Evolutionary conservation across 1,140 invertebrate genomes (phyloP).

Genomic region (Atta colombica): DNA sequence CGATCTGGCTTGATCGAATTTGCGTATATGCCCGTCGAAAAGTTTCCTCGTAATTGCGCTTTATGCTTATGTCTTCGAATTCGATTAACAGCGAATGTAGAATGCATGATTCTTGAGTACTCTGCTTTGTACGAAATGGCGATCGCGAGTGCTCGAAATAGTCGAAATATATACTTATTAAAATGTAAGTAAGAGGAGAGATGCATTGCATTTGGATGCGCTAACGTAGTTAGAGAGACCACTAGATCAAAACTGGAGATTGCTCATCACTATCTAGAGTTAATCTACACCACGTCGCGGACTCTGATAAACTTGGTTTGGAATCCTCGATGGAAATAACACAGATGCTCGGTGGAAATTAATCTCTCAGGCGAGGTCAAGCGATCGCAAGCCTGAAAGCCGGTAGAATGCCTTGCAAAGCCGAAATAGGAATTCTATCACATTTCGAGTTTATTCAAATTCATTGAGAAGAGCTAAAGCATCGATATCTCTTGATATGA

Average conservation of each 20-base stretch:
- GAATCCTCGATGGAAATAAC: slow-evolving; percentile 55
- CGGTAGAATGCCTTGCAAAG: slow-evolving; percentile 29
- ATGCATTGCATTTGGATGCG: not conserved
- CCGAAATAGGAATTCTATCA: slow-evolving; percentile 44
- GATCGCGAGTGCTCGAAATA: not conserved
- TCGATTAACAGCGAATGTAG: slow-evolving; percentile 27
- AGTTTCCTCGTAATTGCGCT: slow-evolving; percentile 47
- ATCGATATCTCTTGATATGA: slow-evolving; percentile 7
- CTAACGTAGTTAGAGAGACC: slow-evolving; percentile 39
- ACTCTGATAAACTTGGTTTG: slow-evolving; percentile 54
- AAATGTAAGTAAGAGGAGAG: not conserved
- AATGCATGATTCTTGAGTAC: not conserved
- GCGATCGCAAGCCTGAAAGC: slow-evolving; percentile 43
- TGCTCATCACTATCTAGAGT: slow-evolving; percentile 39
- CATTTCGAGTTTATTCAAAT: slow-evolving; percentile 40
- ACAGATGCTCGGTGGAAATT: slow-evolving; percentile 49
- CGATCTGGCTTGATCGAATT: slow-evolving; percentile 42
- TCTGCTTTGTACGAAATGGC: not conserved
- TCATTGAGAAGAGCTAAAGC: not conserved
- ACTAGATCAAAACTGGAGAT: slow-evolving; percentile 45
- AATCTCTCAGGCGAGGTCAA: slow-evolving; percentile 49
- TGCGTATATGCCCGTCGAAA: slow-evolving; percentile 23
- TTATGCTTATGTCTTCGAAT: slow-evolving; percentile 24
- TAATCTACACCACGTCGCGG: slow-evolving; percentile 52
- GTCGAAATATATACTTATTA: slow-evolving; percentile 24